Percentiles rank a stretch among this genome's conserved stretches.
phyloP scores from a whole-genome alignment of 2,888 invertebrate species.

The Cerastis rubricosa region DNA sequence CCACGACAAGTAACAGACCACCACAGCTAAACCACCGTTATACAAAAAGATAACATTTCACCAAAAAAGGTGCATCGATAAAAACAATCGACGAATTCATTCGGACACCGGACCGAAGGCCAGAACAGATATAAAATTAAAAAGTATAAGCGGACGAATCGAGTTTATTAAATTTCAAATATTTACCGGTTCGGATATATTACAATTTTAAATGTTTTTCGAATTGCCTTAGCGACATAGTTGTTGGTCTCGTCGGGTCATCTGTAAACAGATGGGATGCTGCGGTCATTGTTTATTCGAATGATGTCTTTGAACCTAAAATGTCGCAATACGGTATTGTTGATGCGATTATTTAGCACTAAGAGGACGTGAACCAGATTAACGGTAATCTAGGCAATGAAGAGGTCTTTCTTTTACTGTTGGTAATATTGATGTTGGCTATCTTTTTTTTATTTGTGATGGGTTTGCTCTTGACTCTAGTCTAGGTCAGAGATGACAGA shows the following conservation, averaged over 20 bases:
- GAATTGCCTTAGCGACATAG: constrained; percentile 57
- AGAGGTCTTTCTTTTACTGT: background rate
- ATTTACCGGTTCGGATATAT: constrained; percentile 84
- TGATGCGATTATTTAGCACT: constrained; percentile 31
- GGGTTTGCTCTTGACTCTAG: too few species aligned
- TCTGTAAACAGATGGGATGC: constrained; percentile 47
- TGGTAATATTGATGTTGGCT: too few species aligned
- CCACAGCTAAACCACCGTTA: constrained; percentile 67
- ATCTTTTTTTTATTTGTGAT: too few species aligned
- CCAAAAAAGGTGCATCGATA: constrained; percentile 77
- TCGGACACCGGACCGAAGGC: constrained; percentile 87
- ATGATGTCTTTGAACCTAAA: constrained; percentile 50
- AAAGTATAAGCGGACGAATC: constrained; percentile 88
- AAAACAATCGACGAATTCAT: constrained; percentile 86
- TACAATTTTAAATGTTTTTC: constrained; percentile 87
- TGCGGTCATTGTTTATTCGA: constrained; percentile 44
- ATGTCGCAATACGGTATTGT: background rate
- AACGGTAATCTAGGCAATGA: background rate
- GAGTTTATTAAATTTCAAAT: constrained; percentile 90
- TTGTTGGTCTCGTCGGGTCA: constrained; percentile 55
- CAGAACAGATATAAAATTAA: constrained; percentile 89
- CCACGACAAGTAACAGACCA: constrained; percentile 59
- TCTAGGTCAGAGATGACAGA: too few species aligned
- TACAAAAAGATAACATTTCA: constrained; percentile 71
- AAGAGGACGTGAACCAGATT: background rate